Evolutionary conservation across 2,888 invertebrate genomes (phyloP).

Genomic region (Quadriops clusia): DNA sequence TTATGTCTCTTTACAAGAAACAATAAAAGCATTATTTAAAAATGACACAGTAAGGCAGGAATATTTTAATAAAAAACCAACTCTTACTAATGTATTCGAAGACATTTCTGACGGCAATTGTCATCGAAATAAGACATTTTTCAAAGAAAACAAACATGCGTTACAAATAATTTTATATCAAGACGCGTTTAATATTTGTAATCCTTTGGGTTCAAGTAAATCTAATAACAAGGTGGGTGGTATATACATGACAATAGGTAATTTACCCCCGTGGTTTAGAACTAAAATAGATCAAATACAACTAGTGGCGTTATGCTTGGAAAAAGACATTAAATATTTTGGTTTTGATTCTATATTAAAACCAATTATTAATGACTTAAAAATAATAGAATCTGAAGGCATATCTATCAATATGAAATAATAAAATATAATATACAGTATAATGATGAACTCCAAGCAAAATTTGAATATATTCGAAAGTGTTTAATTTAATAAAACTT

Average conservation of each 20-base stretch:
- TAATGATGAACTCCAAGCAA: too few relatives aligned
- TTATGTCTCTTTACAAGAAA: constrained; percentile 10
- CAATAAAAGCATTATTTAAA: constrained; percentile 5
- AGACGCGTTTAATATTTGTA: constrained; percentile 21
- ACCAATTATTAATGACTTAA: constrained; percentile 16
- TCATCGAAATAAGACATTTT: too few relatives aligned
- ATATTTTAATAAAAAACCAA: too few relatives aligned
- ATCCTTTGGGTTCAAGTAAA: constrained; percentile 20
- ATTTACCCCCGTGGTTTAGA: constrained; percentile 16
- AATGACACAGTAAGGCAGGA: too few relatives aligned
- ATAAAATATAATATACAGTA: too few relatives aligned
- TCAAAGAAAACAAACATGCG: too few relatives aligned
- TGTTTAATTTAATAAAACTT: too few relatives aligned
- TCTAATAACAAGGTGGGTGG: constrained; percentile 20
- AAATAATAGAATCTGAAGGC: constrained; percentile 16
- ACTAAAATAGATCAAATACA: constrained; percentile 18
- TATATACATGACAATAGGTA: constrained; percentile 19
- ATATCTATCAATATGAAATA: constrained; percentile 9
- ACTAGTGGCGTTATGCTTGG: constrained; percentile 18
- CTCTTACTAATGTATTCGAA: too few relatives aligned
- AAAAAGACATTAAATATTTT: constrained; percentile 16
- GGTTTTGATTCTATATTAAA: constrained; percentile 16
- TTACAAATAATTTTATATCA: constrained; percentile 21
- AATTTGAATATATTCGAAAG: too few relatives aligned
- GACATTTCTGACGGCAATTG: too few relatives aligned